Evolutionary conservation across 2,888 invertebrate species (phyloP).

Genomic region (Anorthoa munda): DNA sequence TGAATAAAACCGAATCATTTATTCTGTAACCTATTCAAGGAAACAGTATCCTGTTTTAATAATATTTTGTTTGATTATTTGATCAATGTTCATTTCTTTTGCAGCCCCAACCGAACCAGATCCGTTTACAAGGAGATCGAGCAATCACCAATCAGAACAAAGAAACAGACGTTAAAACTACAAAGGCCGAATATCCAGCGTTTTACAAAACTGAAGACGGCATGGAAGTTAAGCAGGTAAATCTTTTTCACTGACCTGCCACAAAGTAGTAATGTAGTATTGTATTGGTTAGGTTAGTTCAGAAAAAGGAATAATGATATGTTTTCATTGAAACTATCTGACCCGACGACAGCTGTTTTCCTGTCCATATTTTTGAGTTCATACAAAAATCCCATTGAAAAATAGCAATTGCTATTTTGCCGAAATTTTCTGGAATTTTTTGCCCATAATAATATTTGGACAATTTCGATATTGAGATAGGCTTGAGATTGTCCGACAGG

Average conservation of each 20-base stretch:
- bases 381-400: neutral
- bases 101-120: constrained; percentile 17
- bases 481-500: neutral
- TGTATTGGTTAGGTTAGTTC: too few species aligned
- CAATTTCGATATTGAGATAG: neutral
- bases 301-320: too few species aligned
- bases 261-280: constrained; percentile 13
- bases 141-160: constrained; percentile 15
- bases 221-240: constrained; percentile 83
- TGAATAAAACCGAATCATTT: neutral
- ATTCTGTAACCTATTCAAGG: too few species aligned
- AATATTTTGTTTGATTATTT: neutral
- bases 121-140: neutral
- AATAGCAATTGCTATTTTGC: neutral
- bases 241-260: constrained; percentile 23
- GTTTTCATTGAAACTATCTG: neutral
- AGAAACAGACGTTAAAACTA: constrained; percentile 38
- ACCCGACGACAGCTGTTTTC: neutral
- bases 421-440: neutral
- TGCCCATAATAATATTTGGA: neutral
- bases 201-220: constrained; percentile 81
- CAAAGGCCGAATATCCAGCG: constrained; percentile 75
- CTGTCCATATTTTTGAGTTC: neutral
- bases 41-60: too few species aligned
- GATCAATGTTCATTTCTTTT: constrained; percentile 1